Evolutionary conservation across 1,140 invertebrate genomes (phyloP).

Genomic region (Macrostomum lignano): DNA sequence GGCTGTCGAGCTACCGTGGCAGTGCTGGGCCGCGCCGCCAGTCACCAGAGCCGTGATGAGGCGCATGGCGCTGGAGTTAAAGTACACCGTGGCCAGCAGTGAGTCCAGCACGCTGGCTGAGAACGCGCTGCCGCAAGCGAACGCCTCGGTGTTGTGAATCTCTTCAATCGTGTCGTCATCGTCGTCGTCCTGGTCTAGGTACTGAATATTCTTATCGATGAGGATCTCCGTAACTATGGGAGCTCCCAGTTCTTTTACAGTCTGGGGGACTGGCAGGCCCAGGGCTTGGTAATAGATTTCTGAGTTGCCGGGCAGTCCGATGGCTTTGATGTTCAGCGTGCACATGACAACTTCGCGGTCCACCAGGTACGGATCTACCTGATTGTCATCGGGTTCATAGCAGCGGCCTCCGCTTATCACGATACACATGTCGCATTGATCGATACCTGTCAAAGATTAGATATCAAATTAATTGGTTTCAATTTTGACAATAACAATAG

Average conservation of each 20-base stretch:
- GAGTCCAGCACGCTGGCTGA: conserved; percentile 91
- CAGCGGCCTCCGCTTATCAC: too few species aligned
- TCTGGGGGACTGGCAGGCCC: too few species aligned
- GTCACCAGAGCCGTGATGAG: not conserved
- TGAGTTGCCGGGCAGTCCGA: too few species aligned
- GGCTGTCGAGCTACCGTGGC: too few species aligned
- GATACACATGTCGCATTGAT: too few species aligned
- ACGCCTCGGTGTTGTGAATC: conserved; percentile 91
- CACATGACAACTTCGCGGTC: conserved; percentile 95
- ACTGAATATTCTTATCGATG: conserved; percentile 52
- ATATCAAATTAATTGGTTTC: conserved; percentile 43
- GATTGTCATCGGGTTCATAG: too few species aligned
- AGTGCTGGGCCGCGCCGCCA: too few species aligned
- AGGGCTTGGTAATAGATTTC: too few species aligned
- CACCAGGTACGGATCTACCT: conserved; percentile 35
- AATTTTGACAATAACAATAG: conserved; percentile 61
- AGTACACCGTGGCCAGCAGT: conserved; percentile 72
- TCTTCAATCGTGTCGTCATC: conserved; percentile 87
- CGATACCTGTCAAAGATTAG: too few species aligned
- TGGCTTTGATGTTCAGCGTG: conserved; percentile 90
- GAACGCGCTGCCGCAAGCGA: conserved; percentile 90
- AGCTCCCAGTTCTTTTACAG: too few species aligned
- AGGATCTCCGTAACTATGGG: not conserved
- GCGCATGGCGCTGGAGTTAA: conserved; percentile 1
- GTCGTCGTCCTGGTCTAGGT: conserved; percentile 84